Percentiles rank a stretch among this genome's conserved stretches.
Conservation (phyloP, 2,797 vertebrate genomes). For the Glyptemys insculpta region DNA sequence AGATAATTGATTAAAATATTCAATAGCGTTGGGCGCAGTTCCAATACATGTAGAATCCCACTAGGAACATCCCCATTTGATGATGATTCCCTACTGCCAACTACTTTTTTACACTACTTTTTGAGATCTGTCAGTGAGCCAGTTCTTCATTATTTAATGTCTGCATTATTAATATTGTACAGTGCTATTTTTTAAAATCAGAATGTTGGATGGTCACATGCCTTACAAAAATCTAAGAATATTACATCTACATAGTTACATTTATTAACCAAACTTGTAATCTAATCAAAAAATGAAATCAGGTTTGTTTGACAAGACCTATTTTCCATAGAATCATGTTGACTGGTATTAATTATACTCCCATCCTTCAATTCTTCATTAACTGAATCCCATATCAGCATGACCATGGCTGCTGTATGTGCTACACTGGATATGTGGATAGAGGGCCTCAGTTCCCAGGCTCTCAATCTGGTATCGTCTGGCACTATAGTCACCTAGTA, state of each 20-base stretch:
- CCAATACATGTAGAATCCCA: no score
- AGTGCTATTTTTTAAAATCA: constrained; percentile 13
- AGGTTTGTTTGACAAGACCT: constrained; percentile 23
- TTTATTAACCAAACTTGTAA: constrained; percentile 37
- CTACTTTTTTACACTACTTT: not conserved
- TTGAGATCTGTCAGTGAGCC: not conserved
- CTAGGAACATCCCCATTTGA: not conserved
- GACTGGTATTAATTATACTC: constrained; percentile 21
- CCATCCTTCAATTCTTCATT: not conserved
- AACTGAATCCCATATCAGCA: not conserved
- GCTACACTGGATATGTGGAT: not conserved
- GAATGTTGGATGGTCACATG: not conserved
- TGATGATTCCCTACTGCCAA: not conserved
- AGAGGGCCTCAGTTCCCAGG: not conserved
- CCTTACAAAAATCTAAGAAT: constrained; percentile 28
- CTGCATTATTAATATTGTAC: constrained; percentile 38
- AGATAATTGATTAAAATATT: no score
- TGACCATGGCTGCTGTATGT: not conserved
- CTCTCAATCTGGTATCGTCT: not conserved
- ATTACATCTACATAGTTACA: not conserved
- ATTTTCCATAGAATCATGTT: constrained; percentile 48
- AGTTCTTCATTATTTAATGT: constrained; percentile 1
- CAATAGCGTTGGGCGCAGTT: no score
- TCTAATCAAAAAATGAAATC: constrained; percentile 53
- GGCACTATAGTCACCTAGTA: no score